Conservation (phyloP, 2,113 vertebrate genomes). For the Cyprinodon tularosa region DNA sequence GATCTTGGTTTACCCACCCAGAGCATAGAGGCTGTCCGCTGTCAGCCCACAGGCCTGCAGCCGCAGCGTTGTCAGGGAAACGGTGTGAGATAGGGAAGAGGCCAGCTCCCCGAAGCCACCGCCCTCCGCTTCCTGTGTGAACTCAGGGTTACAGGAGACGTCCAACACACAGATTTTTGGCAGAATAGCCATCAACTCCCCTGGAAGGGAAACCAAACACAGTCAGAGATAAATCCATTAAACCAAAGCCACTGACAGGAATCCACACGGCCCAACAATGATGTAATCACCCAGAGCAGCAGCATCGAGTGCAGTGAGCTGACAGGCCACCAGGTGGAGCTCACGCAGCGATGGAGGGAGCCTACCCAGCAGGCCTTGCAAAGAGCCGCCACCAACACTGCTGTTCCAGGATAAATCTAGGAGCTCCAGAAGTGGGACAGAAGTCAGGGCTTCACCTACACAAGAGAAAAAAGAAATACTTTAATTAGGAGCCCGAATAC, state of each 20-base stretch:
- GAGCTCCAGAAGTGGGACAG: constrained; percentile 80
- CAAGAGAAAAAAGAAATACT: not conserved
- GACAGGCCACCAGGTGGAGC: constrained; percentile 85
- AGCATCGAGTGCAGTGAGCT: constrained; percentile 81
- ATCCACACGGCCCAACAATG: not conserved
- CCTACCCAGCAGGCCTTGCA: constrained; percentile 80
- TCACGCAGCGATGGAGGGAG: constrained; percentile 74
- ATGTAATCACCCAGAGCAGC: constrained; percentile 76
- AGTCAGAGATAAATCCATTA: not conserved
- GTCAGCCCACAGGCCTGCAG: constrained; percentile 85
- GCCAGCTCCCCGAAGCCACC: constrained; percentile 73
- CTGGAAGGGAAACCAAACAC: constrained; percentile 50
- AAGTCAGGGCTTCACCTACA: constrained; percentile 81
- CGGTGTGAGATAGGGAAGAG: constrained; percentile 73
- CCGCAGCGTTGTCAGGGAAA: constrained; percentile 78
- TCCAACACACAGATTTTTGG: constrained; percentile 83
- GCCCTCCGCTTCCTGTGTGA: constrained; percentile 35
- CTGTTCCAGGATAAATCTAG: constrained; percentile 91
- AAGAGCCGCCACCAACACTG: constrained; percentile 80
- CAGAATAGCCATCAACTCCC: constrained; percentile 69
- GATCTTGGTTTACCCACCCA: constrained; percentile 73
- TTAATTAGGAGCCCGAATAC: not conserved
- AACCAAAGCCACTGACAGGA: not conserved
- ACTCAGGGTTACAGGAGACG: constrained; percentile 84
- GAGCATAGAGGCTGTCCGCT: constrained; percentile 68